A percentile compares a stretch with the other conserved stretches of the same genome.
phyloP scores from a whole-genome alignment of 2,797 vertebrate species.

The Tachyglossus aculeatus region DNA sequence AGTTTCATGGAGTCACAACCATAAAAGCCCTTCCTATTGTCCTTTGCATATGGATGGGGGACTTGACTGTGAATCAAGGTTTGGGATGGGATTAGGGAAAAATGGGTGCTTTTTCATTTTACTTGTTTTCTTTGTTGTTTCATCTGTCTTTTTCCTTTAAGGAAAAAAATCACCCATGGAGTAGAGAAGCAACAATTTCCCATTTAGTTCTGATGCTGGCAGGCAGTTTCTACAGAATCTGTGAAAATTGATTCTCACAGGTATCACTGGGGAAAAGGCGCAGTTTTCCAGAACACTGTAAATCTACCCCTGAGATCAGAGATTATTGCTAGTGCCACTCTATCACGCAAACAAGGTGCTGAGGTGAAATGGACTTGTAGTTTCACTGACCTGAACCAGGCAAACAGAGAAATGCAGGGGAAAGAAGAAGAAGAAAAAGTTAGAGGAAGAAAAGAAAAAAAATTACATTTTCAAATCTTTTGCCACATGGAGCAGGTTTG shows the following conservation, averaged over 20 bases:
- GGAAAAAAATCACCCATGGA: background rate
- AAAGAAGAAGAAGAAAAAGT: background rate
- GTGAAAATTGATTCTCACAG: constrained; percentile 26
- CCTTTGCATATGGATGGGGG: no score
- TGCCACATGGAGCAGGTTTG: constrained; percentile 58
- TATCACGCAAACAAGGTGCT: constrained; percentile 9
- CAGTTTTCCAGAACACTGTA: constrained; percentile 22
- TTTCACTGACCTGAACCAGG: constrained; percentile 59
- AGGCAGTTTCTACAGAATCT: constrained; percentile 15
- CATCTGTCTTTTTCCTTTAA: background rate
- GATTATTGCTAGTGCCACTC: background rate
- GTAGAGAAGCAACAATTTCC: background rate
- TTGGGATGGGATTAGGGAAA: no score
- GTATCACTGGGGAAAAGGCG: background rate
- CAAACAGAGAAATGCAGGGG: constrained; percentile 47
- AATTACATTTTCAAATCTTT: constrained; percentile 67
- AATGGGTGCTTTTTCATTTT: no score
- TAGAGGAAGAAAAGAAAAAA: constrained; percentile 56
- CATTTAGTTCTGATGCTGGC: background rate
- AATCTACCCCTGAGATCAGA: constrained; percentile 41
- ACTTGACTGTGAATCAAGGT: no score
- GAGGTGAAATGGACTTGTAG: constrained; percentile 37
- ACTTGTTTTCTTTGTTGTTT: constrained; percentile 2
- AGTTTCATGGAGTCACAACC: constrained; percentile 27
- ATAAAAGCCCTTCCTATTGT: constrained; percentile 16